Base-by-base conservation (phyloP, 2,797 vertebrate species). In the Syngnathus rostellatus region DNA sequence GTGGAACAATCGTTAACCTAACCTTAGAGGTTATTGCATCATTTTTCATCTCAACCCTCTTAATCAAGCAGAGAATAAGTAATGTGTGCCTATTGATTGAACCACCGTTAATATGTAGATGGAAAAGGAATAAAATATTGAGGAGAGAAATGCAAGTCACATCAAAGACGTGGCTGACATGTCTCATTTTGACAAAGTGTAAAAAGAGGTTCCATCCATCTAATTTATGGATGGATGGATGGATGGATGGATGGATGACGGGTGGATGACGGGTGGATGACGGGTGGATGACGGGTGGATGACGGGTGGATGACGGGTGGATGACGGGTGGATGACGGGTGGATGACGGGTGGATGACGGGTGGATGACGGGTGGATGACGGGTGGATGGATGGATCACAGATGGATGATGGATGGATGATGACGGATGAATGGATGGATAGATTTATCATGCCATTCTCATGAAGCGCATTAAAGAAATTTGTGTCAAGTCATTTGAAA, bases 11-110 rank as follows among this genome's bases (percentile, higher is more conserved):
- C 25, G 55, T 57, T 37, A 57, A 14, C 25, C 12, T 58, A 60
- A 57, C 31, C 55, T 62, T 23, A 45, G 60, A 62, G 10, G 25
- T 25, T 45, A 45, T 45, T 8, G 31, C 37, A 71, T 71, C 21
- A 45, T 69, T 78, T 79, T 72, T 68, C 62, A 58, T 70, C 70
- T 70, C 59, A 51, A 54, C 53, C 53, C 12, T 54, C 23, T 25
- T 37, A 57, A 57, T 57, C 55, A 37, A 57, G 55, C 25, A 57
- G 23, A 17, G 55, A 57, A 57, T 57, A 37, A 57, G 37, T 57
- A 57, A 25, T 54, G 31, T 17, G 25, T 8, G 25, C 7, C 6
- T 57, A 57, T 38, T 57, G 55, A 57, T 57, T 37, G 25, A 16
- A 41, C 19, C 8, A 40, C 54, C 31, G 25, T 37, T 57, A 57